phyloP scores from a whole-genome alignment of 2,888 invertebrate species.

The Cerceris ruficornis region DNA sequence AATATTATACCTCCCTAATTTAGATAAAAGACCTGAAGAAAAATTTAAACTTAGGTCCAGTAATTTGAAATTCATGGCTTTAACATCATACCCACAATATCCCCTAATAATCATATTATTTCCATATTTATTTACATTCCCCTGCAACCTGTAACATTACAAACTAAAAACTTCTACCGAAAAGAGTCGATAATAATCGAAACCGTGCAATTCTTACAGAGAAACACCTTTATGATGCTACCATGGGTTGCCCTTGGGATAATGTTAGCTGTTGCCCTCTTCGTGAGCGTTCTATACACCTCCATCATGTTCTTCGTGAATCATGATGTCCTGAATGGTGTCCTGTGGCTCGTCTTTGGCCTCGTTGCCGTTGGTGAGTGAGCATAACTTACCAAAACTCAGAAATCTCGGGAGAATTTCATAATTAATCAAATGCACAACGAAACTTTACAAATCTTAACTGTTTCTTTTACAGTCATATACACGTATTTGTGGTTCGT shows the following conservation, averaged over 20 bases:
- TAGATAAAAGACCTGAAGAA: too few relatives aligned
- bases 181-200: neutral
- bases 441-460: neutral
- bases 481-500: constrained; percentile 90
- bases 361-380: constrained; percentile 85
- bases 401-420: neutral
- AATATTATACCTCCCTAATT: too few relatives aligned
- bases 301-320: constrained; percentile 89
- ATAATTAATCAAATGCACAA: neutral
- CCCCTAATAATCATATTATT: too few relatives aligned
- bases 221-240: constrained; percentile 91
- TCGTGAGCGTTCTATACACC: constrained; percentile 91
- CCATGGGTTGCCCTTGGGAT: constrained; percentile 93
- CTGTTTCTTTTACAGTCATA: constrained; percentile 41
- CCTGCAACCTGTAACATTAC: too few relatives aligned
- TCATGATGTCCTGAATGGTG: constrained; percentile 83
- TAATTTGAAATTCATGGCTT: too few relatives aligned
- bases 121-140: too few relatives aligned
- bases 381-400: neutral
- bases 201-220: constrained; percentile 82
- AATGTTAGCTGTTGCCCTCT: constrained; percentile 89
- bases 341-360: constrained; percentile 86
- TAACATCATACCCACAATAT: too few relatives aligned
- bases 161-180: too few relatives aligned
- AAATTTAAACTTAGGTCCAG: too few relatives aligned